Percentiles rank a stretch among this genome's conserved stretches.
Evolutionary conservation across 2,797 vertebrate genomes (phyloP).

Genomic region (Vireo griseus): DNA sequence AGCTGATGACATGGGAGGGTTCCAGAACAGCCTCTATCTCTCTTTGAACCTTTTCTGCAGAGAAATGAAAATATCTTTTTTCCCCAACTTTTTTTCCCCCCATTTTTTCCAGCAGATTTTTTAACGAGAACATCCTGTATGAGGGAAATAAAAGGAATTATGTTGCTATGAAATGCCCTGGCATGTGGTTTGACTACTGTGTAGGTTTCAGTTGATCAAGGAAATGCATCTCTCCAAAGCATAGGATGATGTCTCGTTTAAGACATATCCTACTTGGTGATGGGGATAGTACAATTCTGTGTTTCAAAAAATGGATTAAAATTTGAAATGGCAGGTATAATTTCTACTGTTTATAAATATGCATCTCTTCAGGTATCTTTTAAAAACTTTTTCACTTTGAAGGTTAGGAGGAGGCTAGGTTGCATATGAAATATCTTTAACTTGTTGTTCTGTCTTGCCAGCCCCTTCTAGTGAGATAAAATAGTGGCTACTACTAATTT

Average conservation of each 20-base stretch:
- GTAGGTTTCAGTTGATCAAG: not conserved
- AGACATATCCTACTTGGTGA: not conserved
- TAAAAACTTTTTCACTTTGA: not conserved
- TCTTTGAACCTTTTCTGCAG: conserved; percentile 59
- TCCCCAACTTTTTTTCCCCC: accelerated
- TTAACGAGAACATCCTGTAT: not conserved
- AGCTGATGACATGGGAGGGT: conserved; percentile 36
- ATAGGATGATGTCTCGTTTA: not conserved
- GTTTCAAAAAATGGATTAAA: not conserved
- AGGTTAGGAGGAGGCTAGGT: not conserved
- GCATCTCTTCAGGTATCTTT: not conserved
- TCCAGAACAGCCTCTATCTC: conserved; percentile 55
- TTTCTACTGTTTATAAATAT: not conserved
- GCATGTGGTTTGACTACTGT: not conserved
- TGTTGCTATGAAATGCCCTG: not conserved
- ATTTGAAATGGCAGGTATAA: not conserved
- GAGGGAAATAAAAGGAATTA: not conserved
- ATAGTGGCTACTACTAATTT: not conserved
- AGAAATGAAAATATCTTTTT: not conserved
- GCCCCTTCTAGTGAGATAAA: not conserved
- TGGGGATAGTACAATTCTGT: not conserved
- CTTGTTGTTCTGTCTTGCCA: not conserved
- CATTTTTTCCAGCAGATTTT: not conserved
- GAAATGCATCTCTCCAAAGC: not conserved
- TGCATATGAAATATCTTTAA: not conserved